phyloP scores from a whole-genome alignment of 2,113 vertebrate species.

The Columbina picui region DNA sequence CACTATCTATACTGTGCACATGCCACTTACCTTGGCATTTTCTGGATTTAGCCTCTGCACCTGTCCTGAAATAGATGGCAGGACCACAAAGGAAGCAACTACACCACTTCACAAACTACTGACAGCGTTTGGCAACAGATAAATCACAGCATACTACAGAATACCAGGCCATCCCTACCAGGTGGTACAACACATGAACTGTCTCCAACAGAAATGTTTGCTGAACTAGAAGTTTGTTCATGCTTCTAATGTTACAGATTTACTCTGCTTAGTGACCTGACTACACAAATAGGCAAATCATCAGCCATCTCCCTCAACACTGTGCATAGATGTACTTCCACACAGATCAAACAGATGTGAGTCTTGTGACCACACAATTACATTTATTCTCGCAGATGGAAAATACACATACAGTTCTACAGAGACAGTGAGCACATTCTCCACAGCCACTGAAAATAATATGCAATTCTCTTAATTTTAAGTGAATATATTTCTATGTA shows the following conservation, averaged over 20 bases:
- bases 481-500: not conserved
- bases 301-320: not conserved
- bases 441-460: not conserved
- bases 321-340: not conserved
- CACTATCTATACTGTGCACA: not conserved
- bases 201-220: not conserved
- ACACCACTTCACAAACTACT: not conserved
- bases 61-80: not conserved
- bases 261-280: not conserved
- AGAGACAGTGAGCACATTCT: not conserved
- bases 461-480: not conserved
- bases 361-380: not conserved
- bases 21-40: not conserved
- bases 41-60: not conserved
- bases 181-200: not conserved
- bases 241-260: not conserved
- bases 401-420: not conserved
- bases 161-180: not conserved
- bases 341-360: not conserved
- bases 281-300: not conserved
- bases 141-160: not conserved
- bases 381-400: not conserved
- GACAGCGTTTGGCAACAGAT: not conserved
- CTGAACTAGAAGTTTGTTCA: not conserved
- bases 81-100: not conserved